These are phyloP conservation scores for Lonchura striata DNA, from an alignment of 2,113 vertebrate species.

Conservation along the genomic window DNA sequence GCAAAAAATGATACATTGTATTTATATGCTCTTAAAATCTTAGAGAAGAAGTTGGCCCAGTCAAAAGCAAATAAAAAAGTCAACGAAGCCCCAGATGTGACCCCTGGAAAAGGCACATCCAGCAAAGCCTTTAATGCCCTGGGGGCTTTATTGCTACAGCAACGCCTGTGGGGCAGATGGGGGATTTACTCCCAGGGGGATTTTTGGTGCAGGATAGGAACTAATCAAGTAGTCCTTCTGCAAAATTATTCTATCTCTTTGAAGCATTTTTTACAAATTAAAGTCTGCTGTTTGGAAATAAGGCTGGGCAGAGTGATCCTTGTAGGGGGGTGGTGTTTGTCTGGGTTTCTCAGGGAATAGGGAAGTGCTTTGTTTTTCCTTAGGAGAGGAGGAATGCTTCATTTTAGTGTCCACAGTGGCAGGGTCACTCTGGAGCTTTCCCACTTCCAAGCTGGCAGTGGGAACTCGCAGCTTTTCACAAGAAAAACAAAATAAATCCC, in stretches of 20 bases:
- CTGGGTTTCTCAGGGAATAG: neutral
- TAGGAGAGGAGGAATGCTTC: neutral
- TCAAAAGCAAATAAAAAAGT: neutral
- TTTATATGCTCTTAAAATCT: neutral
- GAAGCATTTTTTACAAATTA: neutral
- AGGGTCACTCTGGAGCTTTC: neutral
- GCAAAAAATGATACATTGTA: neutral
- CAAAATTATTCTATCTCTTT: neutral
- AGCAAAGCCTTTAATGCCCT: slow-evolving; percentile 33
- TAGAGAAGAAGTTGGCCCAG: neutral
- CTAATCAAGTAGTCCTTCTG: neutral
- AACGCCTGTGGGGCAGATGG: neutral
- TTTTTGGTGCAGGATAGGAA: neutral
- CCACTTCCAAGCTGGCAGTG: neutral
- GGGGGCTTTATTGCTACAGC: neutral
- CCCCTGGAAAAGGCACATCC: neutral
- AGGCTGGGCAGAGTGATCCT: neutral
- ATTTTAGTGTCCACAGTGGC: accelerated
- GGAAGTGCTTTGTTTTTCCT: neutral
- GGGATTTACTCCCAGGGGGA: neutral
- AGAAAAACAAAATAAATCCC: neutral
- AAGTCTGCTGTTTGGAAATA: neutral
- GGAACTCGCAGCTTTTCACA: neutral
- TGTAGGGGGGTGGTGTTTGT: neutral
- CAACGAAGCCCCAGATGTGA: neutral